Evolutionary conservation across 2,113 vertebrate species (phyloP), one percentile per base, ranked within the genome.

Genomic region (Sprattus sprattus): DNA sequence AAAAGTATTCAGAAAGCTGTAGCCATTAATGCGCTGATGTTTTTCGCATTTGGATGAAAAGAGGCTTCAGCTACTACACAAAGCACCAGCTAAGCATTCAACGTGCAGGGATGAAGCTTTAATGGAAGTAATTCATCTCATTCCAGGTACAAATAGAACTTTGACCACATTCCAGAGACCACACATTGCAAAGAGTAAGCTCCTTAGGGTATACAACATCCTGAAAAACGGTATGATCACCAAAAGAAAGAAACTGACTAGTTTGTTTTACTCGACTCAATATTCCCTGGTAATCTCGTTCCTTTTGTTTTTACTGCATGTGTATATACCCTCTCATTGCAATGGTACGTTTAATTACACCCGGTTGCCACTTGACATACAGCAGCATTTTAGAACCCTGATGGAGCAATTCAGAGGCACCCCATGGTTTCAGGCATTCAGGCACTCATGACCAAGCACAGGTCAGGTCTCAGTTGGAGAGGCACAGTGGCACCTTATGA

Each of bases 1-100:
- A 78, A 91, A 90, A 87, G 89, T 88, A 87, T 87, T 80, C 46
- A 49, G 25, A 84, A 81, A 91, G 81, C 78, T 83, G 82, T 90
- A 89, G 84, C 90, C 91, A 92, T 93, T 92, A 92, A 92, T 89
- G 91, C 83, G 89, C 90, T 90, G 87, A 90, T 92, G 90, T 92
- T 92, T 90, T 92, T 92, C 88, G 90, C 88, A 91, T 93, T 92
- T 92, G 90, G 87, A 88, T 83, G 86, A 71, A 82, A 78, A 85
- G 82, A 84, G 81, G 78, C 75, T 89, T 78, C 32, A 4, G 28
- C 71, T 15, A 16, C 71, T 39, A 78, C 2, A 32, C 71, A 39
- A 32, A 39, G 39, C 71, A 78, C 28, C 71, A 32, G 71, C 28
- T 32, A 78, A 15, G 25, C 71, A 13, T 78, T 78, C 44, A 90